Conservation (phyloP, 1,140 invertebrate genomes). For the Orius insidiosus region DNA sequence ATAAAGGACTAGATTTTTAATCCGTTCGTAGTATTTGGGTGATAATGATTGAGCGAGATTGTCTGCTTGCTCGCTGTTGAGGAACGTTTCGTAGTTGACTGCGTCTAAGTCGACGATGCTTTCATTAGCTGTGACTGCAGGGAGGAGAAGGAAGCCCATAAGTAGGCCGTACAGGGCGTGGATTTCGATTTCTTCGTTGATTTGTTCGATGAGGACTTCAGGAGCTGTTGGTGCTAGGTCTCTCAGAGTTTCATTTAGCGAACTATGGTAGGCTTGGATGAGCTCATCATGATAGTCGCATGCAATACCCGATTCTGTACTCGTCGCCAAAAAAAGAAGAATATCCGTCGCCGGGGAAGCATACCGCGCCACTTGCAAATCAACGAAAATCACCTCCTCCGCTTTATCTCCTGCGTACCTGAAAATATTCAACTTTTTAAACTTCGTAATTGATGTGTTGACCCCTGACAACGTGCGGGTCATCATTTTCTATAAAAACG, state of each 20-base stretch:
- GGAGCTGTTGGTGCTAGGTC: constrained; percentile 11
- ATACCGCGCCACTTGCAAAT: constrained; percentile 27
- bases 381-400: constrained; percentile 25
- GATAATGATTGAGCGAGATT: background rate
- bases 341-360: constrained; percentile 27
- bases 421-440: too few relatives aligned
- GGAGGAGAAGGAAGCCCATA: constrained; percentile 17
- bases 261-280: constrained; percentile 35
- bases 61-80: constrained; percentile 1
- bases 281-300: constrained; percentile 28
- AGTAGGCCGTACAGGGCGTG: constrained; percentile 17
- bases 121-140: constrained; percentile 12
- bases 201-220: constrained; percentile 7
- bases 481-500: too few relatives aligned
- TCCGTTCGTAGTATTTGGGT: constrained; percentile 10
- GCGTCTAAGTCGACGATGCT: constrained; percentile 4
- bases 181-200: constrained; percentile 14
- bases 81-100: background rate
- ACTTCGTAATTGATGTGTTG: constrained; percentile 4
- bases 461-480: too few relatives aligned
- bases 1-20: constrained; percentile 15
- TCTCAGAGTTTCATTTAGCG: constrained; percentile 22
- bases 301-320: constrained; percentile 30
- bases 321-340: constrained; percentile 27
- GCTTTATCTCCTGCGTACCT: constrained; percentile 19